Percentiles rank a stretch among this genome's conserved stretches.
Evolutionary conservation across 2,797 vertebrate species (phyloP).

Genomic region (Mormyrops attenuatus): DNA sequence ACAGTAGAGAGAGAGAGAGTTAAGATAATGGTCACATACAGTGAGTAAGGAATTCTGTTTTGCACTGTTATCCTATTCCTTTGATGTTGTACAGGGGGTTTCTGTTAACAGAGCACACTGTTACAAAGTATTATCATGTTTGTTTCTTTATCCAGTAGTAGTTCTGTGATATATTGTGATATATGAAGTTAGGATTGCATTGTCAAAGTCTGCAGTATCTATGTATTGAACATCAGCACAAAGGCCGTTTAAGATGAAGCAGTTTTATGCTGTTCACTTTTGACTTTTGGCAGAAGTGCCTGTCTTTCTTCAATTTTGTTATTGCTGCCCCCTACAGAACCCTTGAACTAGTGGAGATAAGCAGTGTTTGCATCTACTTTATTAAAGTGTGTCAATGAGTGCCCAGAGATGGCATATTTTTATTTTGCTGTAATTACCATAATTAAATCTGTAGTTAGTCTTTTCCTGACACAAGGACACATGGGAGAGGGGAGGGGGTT

Average conservation of each 20-base stretch:
- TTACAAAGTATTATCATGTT: neutral
- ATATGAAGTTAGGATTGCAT: neutral
- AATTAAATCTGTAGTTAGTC: slow-evolving; percentile 58
- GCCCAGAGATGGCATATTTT: slow-evolving; percentile 63
- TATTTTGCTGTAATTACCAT: slow-evolving; percentile 70
- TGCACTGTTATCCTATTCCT: neutral
- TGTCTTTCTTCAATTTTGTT: neutral
- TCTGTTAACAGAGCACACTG: neutral
- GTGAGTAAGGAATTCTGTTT: neutral
- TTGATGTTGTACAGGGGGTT: neutral
- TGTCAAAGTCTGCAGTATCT: neutral
- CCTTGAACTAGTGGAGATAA: slow-evolving; percentile 6
- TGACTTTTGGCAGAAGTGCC: neutral
- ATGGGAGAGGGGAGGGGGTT: slow-evolving; percentile 30
- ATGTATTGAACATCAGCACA: neutral
- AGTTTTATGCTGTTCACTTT: neutral
- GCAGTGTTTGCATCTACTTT: slow-evolving; percentile 46
- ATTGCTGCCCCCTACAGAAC: neutral
- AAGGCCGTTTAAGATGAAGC: neutral
- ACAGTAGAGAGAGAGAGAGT: neutral
- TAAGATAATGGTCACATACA: neutral
- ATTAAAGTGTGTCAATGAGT: slow-evolving; percentile 66
- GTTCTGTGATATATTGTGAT: neutral
- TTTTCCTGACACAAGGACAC: slow-evolving; percentile 45
- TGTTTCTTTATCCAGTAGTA: neutral